Conservation (phyloP, 2,888 invertebrate species). For the Thymelicus lineola region DNA sequence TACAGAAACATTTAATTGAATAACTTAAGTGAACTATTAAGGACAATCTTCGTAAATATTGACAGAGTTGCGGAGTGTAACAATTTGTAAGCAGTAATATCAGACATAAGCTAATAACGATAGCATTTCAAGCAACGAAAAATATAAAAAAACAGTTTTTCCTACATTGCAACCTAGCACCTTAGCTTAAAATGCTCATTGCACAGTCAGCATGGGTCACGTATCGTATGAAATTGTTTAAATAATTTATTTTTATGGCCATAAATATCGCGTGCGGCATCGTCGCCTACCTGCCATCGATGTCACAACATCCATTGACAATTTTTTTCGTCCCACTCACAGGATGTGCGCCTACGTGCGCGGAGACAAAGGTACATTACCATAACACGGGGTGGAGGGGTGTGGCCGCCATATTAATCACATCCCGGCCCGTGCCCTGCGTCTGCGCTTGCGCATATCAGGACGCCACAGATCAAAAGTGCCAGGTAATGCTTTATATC, state of each 20-base stretch:
- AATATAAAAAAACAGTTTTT: no score
- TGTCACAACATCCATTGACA: conserved; percentile 68
- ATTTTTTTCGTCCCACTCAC: conserved; percentile 66
- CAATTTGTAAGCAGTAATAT: no score
- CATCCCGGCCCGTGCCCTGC: conserved; percentile 64
- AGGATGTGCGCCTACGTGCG: conserved; percentile 74
- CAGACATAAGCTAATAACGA: no score
- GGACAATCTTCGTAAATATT: no score
- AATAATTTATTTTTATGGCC: conserved; percentile 29
- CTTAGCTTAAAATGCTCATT: background rate
- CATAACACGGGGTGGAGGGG: conserved; percentile 67
- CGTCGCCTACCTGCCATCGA: conserved; percentile 44
- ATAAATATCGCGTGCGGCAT: conserved; percentile 32
- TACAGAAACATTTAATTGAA: no score
- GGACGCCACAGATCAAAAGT: conserved; percentile 20
- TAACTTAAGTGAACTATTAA: no score
- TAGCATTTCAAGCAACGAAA: no score
- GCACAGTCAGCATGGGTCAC: background rate
- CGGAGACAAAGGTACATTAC: conserved; percentile 73
- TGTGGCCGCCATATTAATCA: conserved; percentile 69
- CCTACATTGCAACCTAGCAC: no score
- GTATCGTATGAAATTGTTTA: conserved; percentile 22
- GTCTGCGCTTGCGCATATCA: conserved; percentile 53
- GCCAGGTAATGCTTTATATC: conserved; percentile 3
- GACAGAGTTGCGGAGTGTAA: no score